A percentile compares a stretch with the other conserved stretches of the same genome.
phyloP scores from a whole-genome alignment of 2,797 vertebrate species.

The Pseudomugil tenellus region DNA sequence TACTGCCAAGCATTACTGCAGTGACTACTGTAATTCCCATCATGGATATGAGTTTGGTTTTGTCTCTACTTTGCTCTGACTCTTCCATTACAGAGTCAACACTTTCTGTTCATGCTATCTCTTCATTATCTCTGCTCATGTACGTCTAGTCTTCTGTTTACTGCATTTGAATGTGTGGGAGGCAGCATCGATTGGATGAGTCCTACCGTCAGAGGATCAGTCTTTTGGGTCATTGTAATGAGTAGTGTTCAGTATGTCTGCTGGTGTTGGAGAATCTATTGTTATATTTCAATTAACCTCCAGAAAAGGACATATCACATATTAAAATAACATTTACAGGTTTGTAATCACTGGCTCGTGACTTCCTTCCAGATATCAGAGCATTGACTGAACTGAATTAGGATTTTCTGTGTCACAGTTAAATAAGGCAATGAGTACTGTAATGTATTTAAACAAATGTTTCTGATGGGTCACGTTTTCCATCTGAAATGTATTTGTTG shows the following conservation, averaged over 20 bases:
- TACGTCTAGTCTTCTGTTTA: constrained; percentile 10
- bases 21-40: constrained; percentile 47
- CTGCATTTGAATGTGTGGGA: constrained; percentile 27
- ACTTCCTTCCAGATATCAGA: constrained; percentile 31
- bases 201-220: constrained; percentile 17
- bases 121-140: constrained; percentile 14
- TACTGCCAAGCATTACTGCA: constrained; percentile 29
- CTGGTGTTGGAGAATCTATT: constrained; percentile 21
- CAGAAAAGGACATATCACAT: not conserved
- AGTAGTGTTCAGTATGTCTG: constrained; percentile 11
- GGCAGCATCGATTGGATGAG: constrained; percentile 5
- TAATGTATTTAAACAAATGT: constrained; percentile 35
- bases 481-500: not conserved
- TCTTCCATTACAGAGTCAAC: constrained; percentile 2
- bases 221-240: constrained; percentile 26
- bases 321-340: constrained; percentile 18
- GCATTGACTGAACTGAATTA: constrained; percentile 34
- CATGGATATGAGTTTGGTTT: constrained; percentile 23
- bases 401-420: not conserved
- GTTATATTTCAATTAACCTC: constrained; percentile 36
- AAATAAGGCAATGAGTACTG: not conserved
- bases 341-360: constrained; percentile 23
- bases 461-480: constrained; percentile 21
- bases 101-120: not conserved
- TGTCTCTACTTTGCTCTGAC: constrained; percentile 10